Percentiles rank a stretch among this genome's conserved stretches.
Evolutionary conservation across 2,113 vertebrate genomes (phyloP).

Genomic region (Romanogobio albipinnatus): DNA sequence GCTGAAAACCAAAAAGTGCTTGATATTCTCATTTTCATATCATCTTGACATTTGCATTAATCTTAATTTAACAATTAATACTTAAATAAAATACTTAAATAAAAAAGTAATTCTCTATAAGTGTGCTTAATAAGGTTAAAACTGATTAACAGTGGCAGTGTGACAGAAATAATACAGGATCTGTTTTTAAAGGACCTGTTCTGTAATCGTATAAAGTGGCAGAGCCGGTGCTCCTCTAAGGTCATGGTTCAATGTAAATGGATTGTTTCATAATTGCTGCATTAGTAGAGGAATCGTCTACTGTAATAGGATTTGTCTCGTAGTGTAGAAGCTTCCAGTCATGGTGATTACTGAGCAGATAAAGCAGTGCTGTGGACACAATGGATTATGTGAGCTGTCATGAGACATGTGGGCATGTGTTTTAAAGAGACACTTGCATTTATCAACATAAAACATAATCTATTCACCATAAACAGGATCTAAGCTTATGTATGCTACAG

Average conservation of each 20-base stretch:
- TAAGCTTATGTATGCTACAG: background rate
- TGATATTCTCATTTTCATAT: no score
- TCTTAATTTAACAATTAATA: no score
- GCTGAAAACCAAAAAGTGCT: no score
- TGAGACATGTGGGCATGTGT: background rate
- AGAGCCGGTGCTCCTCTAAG: conserved; percentile 12
- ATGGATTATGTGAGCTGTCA: conserved; percentile 20
- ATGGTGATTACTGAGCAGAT: conserved; percentile 39
- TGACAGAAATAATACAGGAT: background rate
- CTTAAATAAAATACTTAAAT: no score
- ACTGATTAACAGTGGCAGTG: background rate
- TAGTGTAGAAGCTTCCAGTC: conserved; percentile 32
- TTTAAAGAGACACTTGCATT: background rate
- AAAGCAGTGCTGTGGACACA: background rate
- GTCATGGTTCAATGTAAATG: conserved; percentile 44
- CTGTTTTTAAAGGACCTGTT: conserved; percentile 14
- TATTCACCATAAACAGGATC: background rate
- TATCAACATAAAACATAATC: background rate
- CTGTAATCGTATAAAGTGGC: conserved; percentile 23
- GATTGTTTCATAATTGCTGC: conserved; percentile 42
- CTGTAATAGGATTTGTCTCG: conserved; percentile 45
- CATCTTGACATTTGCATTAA: no score
- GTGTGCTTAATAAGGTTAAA: background rate
- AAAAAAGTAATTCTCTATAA: background rate
- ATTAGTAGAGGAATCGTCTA: conserved; percentile 20